Percentiles rank a stretch among this genome's conserved stretches.
Evolutionary conservation across 2,113 vertebrate genomes (phyloP).

Genomic region (Gracilinanus agilis): DNA sequence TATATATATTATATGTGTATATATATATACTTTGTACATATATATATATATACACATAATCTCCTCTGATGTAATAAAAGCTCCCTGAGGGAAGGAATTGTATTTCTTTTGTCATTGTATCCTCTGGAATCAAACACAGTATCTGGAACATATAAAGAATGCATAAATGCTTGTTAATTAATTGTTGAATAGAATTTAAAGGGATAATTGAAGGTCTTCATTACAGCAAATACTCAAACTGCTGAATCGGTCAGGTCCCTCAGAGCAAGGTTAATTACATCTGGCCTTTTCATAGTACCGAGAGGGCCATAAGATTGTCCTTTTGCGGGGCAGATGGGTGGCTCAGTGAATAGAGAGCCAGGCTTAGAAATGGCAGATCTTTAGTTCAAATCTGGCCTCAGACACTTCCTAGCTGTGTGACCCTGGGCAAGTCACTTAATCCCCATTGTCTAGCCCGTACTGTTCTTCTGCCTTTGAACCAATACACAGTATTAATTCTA

Average conservation of each 20-base stretch:
- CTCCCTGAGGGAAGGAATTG: background rate
- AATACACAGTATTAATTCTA: too few species aligned
- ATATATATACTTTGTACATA: too few species aligned
- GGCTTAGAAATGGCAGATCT: too few species aligned
- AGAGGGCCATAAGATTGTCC: background rate
- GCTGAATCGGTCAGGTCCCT: background rate
- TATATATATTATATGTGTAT: too few species aligned
- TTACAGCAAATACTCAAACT: background rate
- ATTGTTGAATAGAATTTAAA: background rate
- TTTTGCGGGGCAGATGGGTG: background rate
- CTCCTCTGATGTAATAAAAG: background rate
- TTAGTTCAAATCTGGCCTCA: too few species aligned
- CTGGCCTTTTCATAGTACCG: background rate
- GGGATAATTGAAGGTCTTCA: background rate
- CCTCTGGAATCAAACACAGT: background rate
- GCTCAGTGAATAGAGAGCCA: too few species aligned
- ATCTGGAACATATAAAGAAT: background rate
- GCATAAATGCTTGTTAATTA: background rate
- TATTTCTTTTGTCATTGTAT: background rate
- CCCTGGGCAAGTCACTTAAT: too few species aligned
- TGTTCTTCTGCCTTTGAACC: too few species aligned
- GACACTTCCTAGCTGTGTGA: too few species aligned
- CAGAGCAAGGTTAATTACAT: background rate
- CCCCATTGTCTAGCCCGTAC: too few species aligned
- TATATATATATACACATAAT: too few species aligned